Base-by-base conservation (phyloP, 1,140 invertebrate genomes). In the Apis cerana region DNA sequence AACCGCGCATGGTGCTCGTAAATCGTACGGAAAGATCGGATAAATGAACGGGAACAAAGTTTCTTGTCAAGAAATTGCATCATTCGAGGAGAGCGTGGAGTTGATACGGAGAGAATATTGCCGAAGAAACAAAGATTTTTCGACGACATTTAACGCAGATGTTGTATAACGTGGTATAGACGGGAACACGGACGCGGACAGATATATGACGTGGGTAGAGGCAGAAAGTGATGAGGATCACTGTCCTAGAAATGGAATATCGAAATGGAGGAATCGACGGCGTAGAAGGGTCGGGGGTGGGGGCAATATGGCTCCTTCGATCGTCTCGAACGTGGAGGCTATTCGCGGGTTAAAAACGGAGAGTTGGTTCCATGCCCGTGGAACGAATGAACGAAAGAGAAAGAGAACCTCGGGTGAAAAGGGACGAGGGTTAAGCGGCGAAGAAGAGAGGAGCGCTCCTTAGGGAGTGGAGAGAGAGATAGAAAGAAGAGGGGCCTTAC, bases 231-330 rank as follows among this genome's bases (percentile, higher is more conserved):
- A 89, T 89, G 88, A 89, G 88, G 88, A 89, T 75, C 88, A 88
- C 89, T 89, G 88, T 86, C 79, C 81, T 88, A 90, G 88, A 81
- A 79, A 82, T 82, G 88, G 79, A 79, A 82, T 82, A 90, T 89
- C 84, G 79, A 87, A 89, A 89, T 87, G 83, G 83, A 87, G 79
- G 85, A 87, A 74, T 65, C 65, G 72, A 82, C 72, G 81, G 65
- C 71, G 72, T 62, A 23, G 75, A 85, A 81, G 86, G 83, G 82
- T 80, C 33, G 33, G 33, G 33, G 33, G 33, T 50, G 77, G 72
- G 82, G 84, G 75, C 80, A 59, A 84, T 90, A 87, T 68, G 82
- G 82, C 80, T 85, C 77, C 70, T 80, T 61, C 52, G 80, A 74
- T 85, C 87, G 77, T 84, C 80, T 90, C 82, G 74, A 61, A 81